phyloP scores from a whole-genome alignment of 2,113 vertebrate species.

The Phylloscopus trochilus region DNA sequence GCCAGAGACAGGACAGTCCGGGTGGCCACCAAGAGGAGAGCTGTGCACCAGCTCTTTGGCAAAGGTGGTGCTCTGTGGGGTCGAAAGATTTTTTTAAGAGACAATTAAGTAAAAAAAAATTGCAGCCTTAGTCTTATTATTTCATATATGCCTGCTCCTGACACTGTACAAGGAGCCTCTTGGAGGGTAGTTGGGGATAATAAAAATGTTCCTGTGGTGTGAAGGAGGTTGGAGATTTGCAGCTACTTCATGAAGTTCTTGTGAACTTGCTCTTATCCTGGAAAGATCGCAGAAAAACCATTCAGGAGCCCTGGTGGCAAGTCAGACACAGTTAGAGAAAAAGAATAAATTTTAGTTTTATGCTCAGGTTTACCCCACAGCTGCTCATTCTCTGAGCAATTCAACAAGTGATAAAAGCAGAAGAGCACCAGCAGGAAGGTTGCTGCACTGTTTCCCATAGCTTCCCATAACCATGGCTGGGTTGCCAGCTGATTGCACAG shows the following conservation, averaged over 20 bases:
- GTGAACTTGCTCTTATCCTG: background rate
- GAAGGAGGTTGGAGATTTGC: background rate
- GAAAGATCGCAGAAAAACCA: background rate
- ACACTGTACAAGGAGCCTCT: background rate
- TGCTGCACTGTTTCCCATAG: background rate
- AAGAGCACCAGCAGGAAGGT: background rate
- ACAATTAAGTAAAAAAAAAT: rapidly evolving
- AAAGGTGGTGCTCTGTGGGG: background rate
- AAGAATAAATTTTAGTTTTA: background rate
- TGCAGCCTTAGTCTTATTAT: background rate
- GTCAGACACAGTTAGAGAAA: background rate
- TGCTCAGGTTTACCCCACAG: background rate
- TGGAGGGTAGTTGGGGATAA: background rate
- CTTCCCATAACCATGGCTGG: background rate
- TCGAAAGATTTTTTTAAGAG: background rate
- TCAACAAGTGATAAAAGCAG: background rate
- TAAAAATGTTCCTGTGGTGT: background rate
- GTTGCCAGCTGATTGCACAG: background rate
- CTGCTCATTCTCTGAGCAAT: background rate
- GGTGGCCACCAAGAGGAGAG: rapidly evolving
- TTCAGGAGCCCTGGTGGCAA: rapidly evolving
- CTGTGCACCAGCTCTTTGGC: background rate
- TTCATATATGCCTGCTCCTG: background rate
- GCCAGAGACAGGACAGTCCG: background rate
- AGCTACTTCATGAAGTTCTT: background rate